These are phyloP conservation scores for Drosophila orena DNA, from an alignment of 1,140 invertebrate genomes.

Conservation along the genomic window DNA sequence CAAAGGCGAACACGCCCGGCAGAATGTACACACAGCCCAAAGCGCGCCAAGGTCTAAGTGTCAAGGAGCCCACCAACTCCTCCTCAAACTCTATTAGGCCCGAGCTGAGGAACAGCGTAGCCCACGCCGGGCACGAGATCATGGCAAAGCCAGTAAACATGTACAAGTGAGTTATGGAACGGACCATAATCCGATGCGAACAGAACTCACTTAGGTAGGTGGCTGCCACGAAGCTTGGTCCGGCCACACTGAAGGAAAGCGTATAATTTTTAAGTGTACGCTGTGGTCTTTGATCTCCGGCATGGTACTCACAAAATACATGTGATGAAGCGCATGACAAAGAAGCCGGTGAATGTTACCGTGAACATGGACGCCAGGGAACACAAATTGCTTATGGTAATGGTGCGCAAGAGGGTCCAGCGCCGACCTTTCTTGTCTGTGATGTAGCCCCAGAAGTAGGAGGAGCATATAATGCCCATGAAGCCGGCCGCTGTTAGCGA, in stretches of 20 bases:
- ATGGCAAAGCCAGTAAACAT: conserved; percentile 69
- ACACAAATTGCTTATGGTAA: conserved; percentile 48
- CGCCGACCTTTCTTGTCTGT: conserved; percentile 88
- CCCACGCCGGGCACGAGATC: conserved; percentile 52
- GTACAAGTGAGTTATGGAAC: conserved; percentile 57
- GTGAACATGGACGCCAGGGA: conserved; percentile 63
- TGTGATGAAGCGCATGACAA: conserved; percentile 58
- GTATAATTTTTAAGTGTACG: no score
- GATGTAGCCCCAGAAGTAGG: conserved; percentile 89
- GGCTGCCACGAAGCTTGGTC: conserved; percentile 61
- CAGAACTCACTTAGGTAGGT: conserved; percentile 69
- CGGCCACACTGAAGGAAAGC: conserved; percentile 46
- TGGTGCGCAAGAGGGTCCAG: conserved; percentile 85
- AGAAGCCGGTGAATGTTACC: conserved; percentile 45
- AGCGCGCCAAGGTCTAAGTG: conserved; percentile 50
- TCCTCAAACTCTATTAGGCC: conserved; percentile 51
- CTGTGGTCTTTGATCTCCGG: neutral
- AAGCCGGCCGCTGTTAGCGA: conserved; percentile 67
- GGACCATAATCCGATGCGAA: conserved; percentile 48
- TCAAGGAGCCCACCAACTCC: conserved; percentile 8
- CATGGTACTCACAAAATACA: conserved; percentile 61
- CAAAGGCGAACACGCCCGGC: conserved; percentile 53
- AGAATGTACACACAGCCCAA: conserved; percentile 47
- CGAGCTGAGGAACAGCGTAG: conserved; percentile 21
- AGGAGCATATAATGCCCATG: conserved; percentile 86